Conservation (phyloP, 2,888 invertebrate genomes). For the Tortrix viridana region DNA sequence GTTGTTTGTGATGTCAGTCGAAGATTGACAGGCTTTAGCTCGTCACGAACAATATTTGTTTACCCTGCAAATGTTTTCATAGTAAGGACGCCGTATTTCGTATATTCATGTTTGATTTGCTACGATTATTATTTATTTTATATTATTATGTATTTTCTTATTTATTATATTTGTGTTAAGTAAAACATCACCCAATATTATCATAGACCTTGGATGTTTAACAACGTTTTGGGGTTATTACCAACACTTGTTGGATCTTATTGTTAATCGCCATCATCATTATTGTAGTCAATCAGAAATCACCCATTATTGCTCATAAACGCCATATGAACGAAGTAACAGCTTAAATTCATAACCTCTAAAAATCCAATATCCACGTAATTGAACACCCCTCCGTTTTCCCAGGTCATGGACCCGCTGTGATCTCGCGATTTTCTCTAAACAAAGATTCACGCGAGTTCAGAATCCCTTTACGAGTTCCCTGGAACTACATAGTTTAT, state of each 20-base stretch:
- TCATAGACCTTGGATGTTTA: no score
- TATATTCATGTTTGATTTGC: conserved; percentile 6
- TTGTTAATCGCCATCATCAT: no score
- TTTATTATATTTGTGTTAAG: background rate
- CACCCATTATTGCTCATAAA: no score
- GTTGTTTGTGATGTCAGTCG: conserved; percentile 17
- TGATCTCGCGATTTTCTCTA: conserved; percentile 47
- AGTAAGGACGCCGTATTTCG: conserved; percentile 17
- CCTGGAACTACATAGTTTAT: conserved; percentile 48
- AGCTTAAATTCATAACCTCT: background rate
- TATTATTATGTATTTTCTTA: background rate
- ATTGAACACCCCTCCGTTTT: conserved; percentile 36
- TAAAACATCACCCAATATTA: no score
- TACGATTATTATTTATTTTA: background rate
- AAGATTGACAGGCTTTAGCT: background rate
- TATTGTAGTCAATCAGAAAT: no score
- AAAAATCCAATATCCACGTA: conserved; percentile 9
- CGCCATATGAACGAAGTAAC: no score
- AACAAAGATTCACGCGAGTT: conserved; percentile 59
- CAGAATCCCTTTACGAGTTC: conserved; percentile 53
- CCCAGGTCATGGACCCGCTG: conserved; percentile 43
- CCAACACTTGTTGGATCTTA: no score
- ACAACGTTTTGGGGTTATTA: no score
- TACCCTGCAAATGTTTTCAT: conserved; percentile 13
- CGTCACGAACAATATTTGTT: conserved; percentile 20